These are phyloP conservation scores for Nomada ferruginata DNA, from an alignment of 2,888 invertebrate species.

Conservation along the genomic window DNA sequence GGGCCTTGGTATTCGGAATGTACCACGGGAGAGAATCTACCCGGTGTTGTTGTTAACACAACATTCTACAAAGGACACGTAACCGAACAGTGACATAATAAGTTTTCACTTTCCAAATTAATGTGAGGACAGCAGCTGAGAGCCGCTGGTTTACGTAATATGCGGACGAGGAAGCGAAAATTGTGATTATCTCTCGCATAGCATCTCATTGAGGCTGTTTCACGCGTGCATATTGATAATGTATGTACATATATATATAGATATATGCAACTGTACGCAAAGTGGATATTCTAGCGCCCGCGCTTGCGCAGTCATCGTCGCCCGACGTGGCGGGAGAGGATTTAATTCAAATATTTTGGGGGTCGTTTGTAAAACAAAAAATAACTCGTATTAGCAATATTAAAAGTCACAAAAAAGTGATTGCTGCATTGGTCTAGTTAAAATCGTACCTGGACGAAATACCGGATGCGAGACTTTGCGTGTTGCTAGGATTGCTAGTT, in stretches of 20 bases:
- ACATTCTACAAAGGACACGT: conserved; percentile 3
- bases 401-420: too few species aligned
- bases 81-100: conserved; percentile 23
- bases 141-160: conserved; percentile 34
- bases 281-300: background rate
- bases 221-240: background rate
- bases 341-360: background rate
- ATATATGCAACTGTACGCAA: too few species aligned
- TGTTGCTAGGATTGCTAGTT: too few species aligned
- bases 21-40: background rate
- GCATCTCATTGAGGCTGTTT: conserved; percentile 1
- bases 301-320: background rate
- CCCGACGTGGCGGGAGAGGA: background rate
- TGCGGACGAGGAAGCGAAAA: conserved; percentile 39
- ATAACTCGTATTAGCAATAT: too few species aligned
- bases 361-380: background rate
- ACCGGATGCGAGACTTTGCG: too few species aligned
- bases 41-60: too few species aligned
- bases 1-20: too few species aligned
- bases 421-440: too few species aligned
- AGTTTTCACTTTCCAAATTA: conserved; percentile 48
- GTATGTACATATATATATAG: too few species aligned
- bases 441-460: too few species aligned
- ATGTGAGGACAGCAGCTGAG: background rate
- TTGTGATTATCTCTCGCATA: conserved; percentile 19